A percentile compares a stretch with the other conserved stretches of the same genome.
These are phyloP conservation scores for Ganaspis brasiliensis DNA, from an alignment of 2,888 invertebrate species.

Conservation along the genomic window DNA sequence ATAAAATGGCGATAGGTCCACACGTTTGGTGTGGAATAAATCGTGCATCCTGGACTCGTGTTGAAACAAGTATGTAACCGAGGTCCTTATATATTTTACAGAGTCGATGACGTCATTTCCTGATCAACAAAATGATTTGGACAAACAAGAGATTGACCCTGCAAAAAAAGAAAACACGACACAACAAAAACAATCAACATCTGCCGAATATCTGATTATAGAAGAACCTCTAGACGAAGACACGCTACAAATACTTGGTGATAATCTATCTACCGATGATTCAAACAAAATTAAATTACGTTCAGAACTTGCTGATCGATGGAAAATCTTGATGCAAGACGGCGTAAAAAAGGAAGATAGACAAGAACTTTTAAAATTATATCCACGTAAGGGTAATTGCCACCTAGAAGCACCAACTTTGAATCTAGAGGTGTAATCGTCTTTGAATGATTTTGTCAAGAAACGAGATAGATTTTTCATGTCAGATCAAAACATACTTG, in stretches of 20 bases:
- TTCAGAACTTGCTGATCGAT: constrained; percentile 49
- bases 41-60: too few species aligned
- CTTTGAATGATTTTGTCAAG: constrained; percentile 54
- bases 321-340: constrained; percentile 53
- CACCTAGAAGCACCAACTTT: constrained; percentile 54
- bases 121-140: too few species aligned
- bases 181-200: too few species aligned
- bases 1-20: too few species aligned
- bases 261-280: not conserved
- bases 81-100: too few species aligned
- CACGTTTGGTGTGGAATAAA: too few species aligned
- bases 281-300: constrained; percentile 50
- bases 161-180: too few species aligned
- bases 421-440: constrained; percentile 55
- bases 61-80: too few species aligned
- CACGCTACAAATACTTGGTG: not conserved
- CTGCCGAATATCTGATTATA: not conserved
- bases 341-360: constrained; percentile 56
- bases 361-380: constrained; percentile 49
- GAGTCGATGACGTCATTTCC: too few species aligned
- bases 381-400: constrained; percentile 57
- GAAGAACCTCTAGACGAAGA: not conserved
- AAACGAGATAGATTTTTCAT: too few species aligned
- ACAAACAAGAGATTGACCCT: too few species aligned
- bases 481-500: too few species aligned